Percentiles rank a stretch among this genome's conserved stretches.
Conservation (phyloP, 2,113 vertebrate genomes). For the Zosterops lateralis region DNA sequence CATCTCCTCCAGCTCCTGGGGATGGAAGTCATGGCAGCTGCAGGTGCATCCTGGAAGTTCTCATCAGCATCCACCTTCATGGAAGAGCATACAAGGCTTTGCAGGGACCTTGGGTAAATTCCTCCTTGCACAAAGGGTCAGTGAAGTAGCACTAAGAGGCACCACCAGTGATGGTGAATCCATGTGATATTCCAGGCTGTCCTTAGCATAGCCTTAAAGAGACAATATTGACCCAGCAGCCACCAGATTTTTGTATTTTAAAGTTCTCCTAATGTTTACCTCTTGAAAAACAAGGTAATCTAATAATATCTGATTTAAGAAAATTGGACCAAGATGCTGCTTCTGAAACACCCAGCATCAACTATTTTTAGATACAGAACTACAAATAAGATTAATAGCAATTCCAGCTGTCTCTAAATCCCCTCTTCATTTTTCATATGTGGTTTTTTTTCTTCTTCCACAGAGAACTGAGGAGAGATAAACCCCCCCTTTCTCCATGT, state of each 20-base stretch:
- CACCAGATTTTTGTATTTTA: neutral
- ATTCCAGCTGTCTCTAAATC: neutral
- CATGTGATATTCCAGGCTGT: neutral
- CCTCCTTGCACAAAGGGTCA: constrained; percentile 56
- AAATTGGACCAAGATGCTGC: neutral
- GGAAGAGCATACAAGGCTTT: constrained; percentile 72
- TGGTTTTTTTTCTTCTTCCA: neutral
- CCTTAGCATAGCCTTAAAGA: neutral
- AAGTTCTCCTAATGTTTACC: neutral
- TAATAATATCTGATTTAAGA: neutral
- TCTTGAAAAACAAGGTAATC: neutral
- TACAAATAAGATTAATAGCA: neutral
- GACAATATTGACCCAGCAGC: neutral
- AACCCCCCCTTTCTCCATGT: neutral
- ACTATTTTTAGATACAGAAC: neutral
- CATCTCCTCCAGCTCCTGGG: constrained; percentile 58
- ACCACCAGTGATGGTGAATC: neutral
- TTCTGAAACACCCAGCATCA: neutral
- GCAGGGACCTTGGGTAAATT: constrained; percentile 68
- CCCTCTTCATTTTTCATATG: neutral
- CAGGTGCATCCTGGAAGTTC: constrained; percentile 74
- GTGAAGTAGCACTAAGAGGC: neutral
- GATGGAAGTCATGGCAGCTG: constrained; percentile 69
- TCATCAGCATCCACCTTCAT: constrained; percentile 73
- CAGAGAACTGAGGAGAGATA: neutral